Base-by-base conservation (phyloP, 2,797 vertebrate genomes). In the Xenentodon cancila region DNA sequence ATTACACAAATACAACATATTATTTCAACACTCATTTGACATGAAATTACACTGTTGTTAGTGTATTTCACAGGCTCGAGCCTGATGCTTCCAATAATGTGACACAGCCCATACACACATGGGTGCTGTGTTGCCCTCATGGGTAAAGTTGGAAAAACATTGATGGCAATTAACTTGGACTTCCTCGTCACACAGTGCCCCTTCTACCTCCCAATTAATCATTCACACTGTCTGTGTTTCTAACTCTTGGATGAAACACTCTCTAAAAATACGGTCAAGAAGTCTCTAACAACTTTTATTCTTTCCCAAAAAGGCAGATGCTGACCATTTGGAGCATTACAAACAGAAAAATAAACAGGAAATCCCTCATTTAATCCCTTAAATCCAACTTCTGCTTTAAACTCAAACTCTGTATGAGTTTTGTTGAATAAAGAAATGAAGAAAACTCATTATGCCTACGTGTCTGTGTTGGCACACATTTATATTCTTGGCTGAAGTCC, bases 231-330 rank as follows among this genome's bases (percentile, higher is more conserved):
- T 32, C 7, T 9, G 13, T 4, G 4, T 84, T 83, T 84, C 75
- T 69, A 69, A 76, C 79, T 85, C 69, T 87, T 82, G 77, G 80
- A 86, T 85, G 82, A 85, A 82, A 74, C 71, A 42, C 63, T 55
- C 63, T 65, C 68, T 75, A 71, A 80, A 86, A 88, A 86, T 83
- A 84, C 84, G 84, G 67, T 86, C 81, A 76, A 56, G 68, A 86
- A 83, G 81, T 85, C 86, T 82, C 71, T 63, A 15, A 15, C 37
- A 75, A 83, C 85, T 90, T 78, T 81, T 79, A 80, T 70, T 55
- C 70, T 68, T 83, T 82, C 77, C 71, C 80, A 85, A 79, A 87
- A 71, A 87, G 79, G 69, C 77, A 86, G 77, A 80, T 86, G 81
- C 80, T 75, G 80, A 75, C 77, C 71, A 89, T 80, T 84, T 85